Percentiles rank a stretch among this genome's conserved stretches.
Evolutionary conservation across 2,113 vertebrate genomes (phyloP).

Genomic region (Sinocyclocheilus maitianheensis): DNA sequence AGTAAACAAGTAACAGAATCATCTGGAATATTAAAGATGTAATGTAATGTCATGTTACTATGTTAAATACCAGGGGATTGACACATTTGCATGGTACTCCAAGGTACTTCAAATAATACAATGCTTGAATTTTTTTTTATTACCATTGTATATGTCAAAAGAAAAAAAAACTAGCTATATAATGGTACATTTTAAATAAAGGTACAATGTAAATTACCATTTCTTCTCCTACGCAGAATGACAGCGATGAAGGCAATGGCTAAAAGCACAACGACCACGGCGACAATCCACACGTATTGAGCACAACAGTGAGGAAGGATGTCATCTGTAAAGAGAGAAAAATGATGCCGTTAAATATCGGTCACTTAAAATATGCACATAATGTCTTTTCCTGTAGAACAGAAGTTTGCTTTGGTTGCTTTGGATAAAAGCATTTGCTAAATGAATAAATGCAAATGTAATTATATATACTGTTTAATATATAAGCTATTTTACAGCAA

Average conservation of each 20-base stretch:
- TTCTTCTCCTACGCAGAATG: background rate
- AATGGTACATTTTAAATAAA: background rate
- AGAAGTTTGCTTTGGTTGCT: too few relatives aligned
- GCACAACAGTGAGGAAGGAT: background rate
- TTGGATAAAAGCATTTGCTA: too few relatives aligned
- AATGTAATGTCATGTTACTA: background rate
- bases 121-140: background rate
- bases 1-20: background rate
- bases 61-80: background rate
- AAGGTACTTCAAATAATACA: background rate
- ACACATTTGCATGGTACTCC: background rate
- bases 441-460: too few relatives aligned
- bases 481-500: background rate
- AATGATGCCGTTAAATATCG: background rate
- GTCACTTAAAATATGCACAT: too few relatives aligned
- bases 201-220: conserved; percentile 9
- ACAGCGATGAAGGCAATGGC: background rate
- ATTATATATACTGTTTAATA: background rate
- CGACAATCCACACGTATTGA: background rate
- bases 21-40: background rate
- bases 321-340: conserved; percentile 46
- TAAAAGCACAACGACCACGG: conserved; percentile 8
- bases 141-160: background rate
- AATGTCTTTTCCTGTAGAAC: too few relatives aligned
- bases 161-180: background rate